Evolutionary conservation across 2,797 vertebrate species (phyloP).

Genomic region (Harpagifer antarcticus): DNA sequence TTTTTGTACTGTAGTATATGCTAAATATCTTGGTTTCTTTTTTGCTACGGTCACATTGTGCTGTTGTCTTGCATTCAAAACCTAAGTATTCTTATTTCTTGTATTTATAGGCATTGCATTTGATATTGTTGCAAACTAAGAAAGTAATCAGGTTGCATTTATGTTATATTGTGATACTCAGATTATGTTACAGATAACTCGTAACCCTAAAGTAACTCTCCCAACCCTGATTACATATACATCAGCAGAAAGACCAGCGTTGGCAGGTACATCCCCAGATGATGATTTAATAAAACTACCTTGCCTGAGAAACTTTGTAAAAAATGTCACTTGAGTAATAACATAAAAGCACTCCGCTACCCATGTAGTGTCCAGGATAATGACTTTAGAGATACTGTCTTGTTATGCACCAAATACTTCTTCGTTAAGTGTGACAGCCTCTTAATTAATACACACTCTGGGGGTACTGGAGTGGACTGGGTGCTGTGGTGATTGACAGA

Average conservation of each 20-base stretch:
- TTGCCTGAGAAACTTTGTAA: constrained; percentile 57
- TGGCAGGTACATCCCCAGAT: constrained; percentile 48
- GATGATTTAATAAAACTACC: constrained; percentile 48
- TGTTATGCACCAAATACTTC: constrained; percentile 85
- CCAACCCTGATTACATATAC: neutral
- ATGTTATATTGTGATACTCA: too few species aligned
- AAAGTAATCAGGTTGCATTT: too few species aligned
- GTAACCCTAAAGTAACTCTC: too few species aligned
- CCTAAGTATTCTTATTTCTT: too few species aligned
- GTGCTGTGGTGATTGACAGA: constrained; percentile 88
- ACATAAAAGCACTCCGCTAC: constrained; percentile 64
- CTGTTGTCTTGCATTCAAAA: too few species aligned
- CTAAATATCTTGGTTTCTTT: too few species aligned
- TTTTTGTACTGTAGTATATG: too few species aligned
- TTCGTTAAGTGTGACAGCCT: constrained; percentile 81
- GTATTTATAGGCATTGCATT: too few species aligned
- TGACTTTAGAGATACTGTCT: constrained; percentile 84
- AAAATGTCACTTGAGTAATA: constrained; percentile 73
- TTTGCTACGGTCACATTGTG: too few species aligned
- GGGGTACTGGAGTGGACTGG: constrained; percentile 80
- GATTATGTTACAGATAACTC: too few species aligned
- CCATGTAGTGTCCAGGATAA: constrained; percentile 78
- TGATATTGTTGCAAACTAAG: too few species aligned
- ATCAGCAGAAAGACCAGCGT: constrained; percentile 17
- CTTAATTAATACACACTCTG: constrained; percentile 91